Conservation (phyloP, 2,113 vertebrate genomes). For the Oceanodroma tethys region DNA sequence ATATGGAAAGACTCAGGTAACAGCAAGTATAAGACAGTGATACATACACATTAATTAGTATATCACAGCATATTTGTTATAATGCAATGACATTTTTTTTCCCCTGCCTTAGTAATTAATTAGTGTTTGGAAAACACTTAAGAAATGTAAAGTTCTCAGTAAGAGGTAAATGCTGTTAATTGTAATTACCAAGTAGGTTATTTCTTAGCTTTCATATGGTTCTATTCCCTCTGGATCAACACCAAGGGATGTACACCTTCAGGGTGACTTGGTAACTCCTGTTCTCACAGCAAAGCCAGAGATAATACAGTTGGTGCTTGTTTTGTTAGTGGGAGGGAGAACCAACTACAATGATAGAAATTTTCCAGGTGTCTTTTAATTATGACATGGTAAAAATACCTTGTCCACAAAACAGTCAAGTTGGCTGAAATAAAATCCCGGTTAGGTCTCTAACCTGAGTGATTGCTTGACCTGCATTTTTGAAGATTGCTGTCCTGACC, state of each 20-base stretch:
- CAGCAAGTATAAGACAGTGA: neutral
- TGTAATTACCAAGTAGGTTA: neutral
- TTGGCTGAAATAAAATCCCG: neutral
- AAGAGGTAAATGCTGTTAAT: constrained; percentile 21
- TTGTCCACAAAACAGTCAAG: neutral
- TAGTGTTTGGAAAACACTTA: constrained; percentile 13
- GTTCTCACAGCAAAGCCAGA: neutral
- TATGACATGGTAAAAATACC: neutral
- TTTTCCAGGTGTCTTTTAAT: neutral
- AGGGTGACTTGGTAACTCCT: neutral
- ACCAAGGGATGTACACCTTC: neutral
- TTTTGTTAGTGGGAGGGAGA: neutral
- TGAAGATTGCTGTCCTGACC: neutral
- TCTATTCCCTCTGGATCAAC: neutral
- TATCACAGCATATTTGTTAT: neutral
- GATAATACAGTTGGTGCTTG: neutral
- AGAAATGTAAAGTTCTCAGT: constrained; percentile 5
- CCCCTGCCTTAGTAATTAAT: neutral
- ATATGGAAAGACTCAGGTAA: neutral
- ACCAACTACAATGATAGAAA: neutral
- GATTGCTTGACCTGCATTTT: neutral
- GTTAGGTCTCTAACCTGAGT: neutral
- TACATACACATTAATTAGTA: neutral
- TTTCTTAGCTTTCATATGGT: neutral
- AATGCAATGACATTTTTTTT: neutral